Conservation (phyloP, 1,140 invertebrate species). For the Zaprionus nigranus region DNA sequence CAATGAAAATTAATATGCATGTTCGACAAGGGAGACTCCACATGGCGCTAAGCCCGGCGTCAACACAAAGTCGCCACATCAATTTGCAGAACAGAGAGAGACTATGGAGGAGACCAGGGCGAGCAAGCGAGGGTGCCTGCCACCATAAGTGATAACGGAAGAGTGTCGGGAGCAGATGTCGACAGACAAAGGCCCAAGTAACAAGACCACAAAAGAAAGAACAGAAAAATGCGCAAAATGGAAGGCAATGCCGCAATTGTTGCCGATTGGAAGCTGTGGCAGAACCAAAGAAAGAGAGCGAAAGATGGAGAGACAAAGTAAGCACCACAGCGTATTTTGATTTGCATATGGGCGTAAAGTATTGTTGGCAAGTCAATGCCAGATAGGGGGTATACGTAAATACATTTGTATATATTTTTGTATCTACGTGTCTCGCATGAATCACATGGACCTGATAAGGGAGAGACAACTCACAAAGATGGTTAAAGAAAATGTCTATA, state of each 20-base stretch:
- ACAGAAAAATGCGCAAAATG: conserved; percentile 25
- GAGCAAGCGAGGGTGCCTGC: neutral
- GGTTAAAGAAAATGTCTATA: neutral
- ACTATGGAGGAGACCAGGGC: neutral
- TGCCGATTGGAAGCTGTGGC: conserved; percentile 26
- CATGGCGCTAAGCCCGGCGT: conserved; percentile 44
- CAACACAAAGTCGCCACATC: conserved; percentile 25
- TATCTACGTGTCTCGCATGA: conserved; percentile 8
- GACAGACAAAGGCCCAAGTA: conserved; percentile 33
- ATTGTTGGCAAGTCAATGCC: conserved; percentile 41
- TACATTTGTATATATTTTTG: conserved; percentile 20
- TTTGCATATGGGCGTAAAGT: conserved; percentile 61
- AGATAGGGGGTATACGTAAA: conserved; percentile 29
- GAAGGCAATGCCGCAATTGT: conserved; percentile 37
- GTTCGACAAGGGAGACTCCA: conserved; percentile 28
- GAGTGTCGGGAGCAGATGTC: conserved; percentile 17
- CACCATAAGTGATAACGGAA: conserved; percentile 32
- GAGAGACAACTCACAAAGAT: conserved; percentile 3
- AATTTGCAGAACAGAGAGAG: conserved; percentile 23
- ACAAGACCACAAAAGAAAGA: conserved; percentile 43
- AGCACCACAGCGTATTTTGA: conserved; percentile 6
- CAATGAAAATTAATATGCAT: conserved; percentile 60
- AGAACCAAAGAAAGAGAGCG: conserved; percentile 17
- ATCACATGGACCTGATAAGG: conserved; percentile 16
- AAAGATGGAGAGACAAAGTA: conserved; percentile 13